Evolutionary conservation across 2,888 invertebrate species (phyloP).

Genomic region (Diarsia rubi): DNA sequence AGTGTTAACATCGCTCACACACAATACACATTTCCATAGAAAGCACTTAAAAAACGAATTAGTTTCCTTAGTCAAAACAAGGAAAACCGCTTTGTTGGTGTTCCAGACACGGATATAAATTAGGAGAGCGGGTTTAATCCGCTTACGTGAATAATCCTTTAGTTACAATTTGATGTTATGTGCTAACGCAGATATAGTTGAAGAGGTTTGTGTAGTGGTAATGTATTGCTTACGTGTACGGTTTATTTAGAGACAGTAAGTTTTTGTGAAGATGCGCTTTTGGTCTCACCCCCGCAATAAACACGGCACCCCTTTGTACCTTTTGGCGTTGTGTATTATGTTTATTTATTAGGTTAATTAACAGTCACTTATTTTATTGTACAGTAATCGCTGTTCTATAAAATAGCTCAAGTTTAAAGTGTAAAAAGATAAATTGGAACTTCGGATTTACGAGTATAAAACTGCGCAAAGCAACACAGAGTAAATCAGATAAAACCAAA

Average conservation of each 20-base stretch:
- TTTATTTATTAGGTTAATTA: constrained; percentile 63
- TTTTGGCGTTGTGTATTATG: constrained; percentile 60
- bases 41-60: constrained; percentile 76
- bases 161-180: constrained; percentile 76
- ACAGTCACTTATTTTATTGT: constrained; percentile 35
- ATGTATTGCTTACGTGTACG: constrained; percentile 71
- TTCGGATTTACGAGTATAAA: constrained; percentile 24
- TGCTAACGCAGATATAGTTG: constrained; percentile 71
- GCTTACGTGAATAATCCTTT: constrained; percentile 80
- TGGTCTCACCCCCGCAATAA: constrained; percentile 60
- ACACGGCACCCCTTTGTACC: constrained; percentile 63
- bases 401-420: constrained; percentile 15
- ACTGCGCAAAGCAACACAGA: constrained; percentile 17
- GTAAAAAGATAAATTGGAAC: constrained; percentile 32
- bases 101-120: constrained; percentile 75
- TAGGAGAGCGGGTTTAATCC: constrained; percentile 76
- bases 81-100: constrained; percentile 68
- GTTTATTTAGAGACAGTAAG: constrained; percentile 69
- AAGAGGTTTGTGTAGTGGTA: constrained; percentile 71
- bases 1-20: constrained; percentile 75
- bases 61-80: constrained; percentile 71
- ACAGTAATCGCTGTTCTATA: constrained; percentile 5
- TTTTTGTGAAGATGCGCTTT: constrained; percentile 69
- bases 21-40: constrained; percentile 76
- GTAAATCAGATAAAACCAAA: constrained; percentile 34